Evolutionary conservation across 2,888 invertebrate species (phyloP).

Genomic region (Capitulum mitella): DNA sequence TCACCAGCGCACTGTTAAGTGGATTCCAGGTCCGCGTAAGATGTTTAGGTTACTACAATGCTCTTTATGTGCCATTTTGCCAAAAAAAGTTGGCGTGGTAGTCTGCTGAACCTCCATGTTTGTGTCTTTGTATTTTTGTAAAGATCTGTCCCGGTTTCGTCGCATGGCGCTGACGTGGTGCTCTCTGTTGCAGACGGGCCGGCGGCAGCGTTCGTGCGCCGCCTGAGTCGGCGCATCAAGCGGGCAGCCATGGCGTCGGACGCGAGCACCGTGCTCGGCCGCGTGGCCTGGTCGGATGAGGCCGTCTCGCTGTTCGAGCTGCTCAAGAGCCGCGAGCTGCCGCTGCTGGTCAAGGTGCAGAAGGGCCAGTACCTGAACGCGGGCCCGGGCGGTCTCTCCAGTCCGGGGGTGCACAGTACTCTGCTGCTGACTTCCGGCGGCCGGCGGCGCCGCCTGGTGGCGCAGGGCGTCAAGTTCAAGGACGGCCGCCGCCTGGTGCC

Average conservation of each 20-base stretch:
- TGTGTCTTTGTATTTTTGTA: too few relatives aligned
- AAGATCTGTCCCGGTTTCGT: too few relatives aligned
- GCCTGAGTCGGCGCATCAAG: constrained; percentile 10
- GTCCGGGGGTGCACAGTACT: not conserved
- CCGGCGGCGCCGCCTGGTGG: constrained; percentile 70
- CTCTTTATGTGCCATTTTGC: too few relatives aligned
- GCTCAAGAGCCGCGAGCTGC: constrained; percentile 60
- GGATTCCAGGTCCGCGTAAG: too few relatives aligned
- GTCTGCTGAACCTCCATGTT: too few relatives aligned
- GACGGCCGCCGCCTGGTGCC: constrained; percentile 66
- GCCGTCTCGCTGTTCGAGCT: constrained; percentile 49
- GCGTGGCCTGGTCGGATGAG: constrained; percentile 31
- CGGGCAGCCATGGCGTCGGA: not conserved
- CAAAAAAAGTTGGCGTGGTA: too few relatives aligned
- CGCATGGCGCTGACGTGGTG: too few relatives aligned
- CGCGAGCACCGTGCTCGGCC: not conserved
- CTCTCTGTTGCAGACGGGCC: not conserved
- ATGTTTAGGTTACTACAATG: too few relatives aligned
- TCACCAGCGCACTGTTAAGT: too few relatives aligned
- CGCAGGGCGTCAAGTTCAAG: constrained; percentile 65
- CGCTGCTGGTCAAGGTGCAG: constrained; percentile 84
- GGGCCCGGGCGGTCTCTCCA: constrained; percentile 67
- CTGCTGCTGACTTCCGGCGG: constrained; percentile 78
- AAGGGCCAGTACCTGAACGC: constrained; percentile 90
- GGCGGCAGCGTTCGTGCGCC: not conserved